Conservation (phyloP, 2,113 vertebrate genomes). For the Elephantulus edwardii region DNA sequence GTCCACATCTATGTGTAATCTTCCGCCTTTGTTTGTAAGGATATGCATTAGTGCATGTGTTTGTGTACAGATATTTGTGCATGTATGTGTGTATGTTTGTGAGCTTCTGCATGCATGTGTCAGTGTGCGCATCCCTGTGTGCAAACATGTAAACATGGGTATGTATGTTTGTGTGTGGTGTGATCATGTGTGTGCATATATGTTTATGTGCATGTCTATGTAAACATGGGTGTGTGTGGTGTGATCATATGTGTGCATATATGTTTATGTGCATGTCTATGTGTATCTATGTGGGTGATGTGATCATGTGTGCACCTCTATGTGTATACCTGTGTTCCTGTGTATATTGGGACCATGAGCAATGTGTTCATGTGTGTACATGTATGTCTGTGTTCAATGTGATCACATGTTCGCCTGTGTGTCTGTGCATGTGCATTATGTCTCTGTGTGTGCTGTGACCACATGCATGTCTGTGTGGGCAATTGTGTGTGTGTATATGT, state of each 20-base stretch:
- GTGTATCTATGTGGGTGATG: too few species aligned
- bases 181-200: neutral
- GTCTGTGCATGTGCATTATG: too few species aligned
- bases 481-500: too few species aligned
- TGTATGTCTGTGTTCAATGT: neutral
- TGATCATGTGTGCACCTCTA: too few species aligned
- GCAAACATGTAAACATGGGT: neutral
- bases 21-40: too few species aligned
- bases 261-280: neutral
- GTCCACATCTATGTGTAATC: too few species aligned
- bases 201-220: neutral
- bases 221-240: too few species aligned
- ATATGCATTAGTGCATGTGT: neutral
- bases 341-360: too few species aligned
- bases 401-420: too few species aligned
- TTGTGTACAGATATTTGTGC: too few species aligned
- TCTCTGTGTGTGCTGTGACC: neutral
- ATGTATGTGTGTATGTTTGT: neutral
- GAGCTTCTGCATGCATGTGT: neutral
- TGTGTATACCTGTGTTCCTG: neutral
- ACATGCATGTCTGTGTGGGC: neutral
- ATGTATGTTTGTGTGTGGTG: neutral
- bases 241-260: neutral
- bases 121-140: neutral
- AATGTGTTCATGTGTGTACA: neutral